Evolutionary conservation across 2,113 vertebrate species (phyloP).

Genomic region (Hemibates koningsi): DNA sequence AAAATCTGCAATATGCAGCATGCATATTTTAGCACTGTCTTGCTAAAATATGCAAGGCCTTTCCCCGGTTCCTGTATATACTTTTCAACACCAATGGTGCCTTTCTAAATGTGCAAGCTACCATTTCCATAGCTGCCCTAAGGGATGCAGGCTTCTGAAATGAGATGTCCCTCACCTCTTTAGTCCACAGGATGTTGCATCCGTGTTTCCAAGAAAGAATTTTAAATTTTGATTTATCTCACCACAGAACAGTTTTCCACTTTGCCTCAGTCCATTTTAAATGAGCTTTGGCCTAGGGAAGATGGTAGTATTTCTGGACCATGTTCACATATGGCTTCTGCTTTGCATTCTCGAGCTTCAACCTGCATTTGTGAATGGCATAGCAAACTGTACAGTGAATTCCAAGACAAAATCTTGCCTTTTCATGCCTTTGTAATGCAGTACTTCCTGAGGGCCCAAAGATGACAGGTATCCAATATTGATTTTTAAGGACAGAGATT

Average conservation of each 20-base stretch:
- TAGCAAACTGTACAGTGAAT: not conserved
- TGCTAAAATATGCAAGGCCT: not conserved
- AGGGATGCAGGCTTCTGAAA: not conserved
- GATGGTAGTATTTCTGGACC: not conserved
- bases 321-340: not conserved
- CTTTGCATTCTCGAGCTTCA: not conserved
- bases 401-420: not conserved
- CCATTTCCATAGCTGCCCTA: not conserved
- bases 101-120: not conserved
- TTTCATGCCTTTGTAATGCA: not conserved
- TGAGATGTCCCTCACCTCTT: not conserved
- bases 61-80: not conserved
- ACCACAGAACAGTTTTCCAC: not conserved
- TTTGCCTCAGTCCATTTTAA: not conserved
- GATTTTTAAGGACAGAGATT: not conserved
- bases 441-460: not conserved
- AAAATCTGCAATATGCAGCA: not conserved
- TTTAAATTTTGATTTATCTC: not conserved
- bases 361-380: not conserved
- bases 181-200: not conserved
- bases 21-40: not conserved
- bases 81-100: not conserved
- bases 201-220: not conserved
- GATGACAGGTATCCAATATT: not conserved
- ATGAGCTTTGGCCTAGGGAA: not conserved